Percentiles rank a stretch among this genome's conserved stretches.
These are phyloP conservation scores for Rhabditoides inermis DNA, from an alignment of 2,888 invertebrate species.

Conservation along the genomic window DNA sequence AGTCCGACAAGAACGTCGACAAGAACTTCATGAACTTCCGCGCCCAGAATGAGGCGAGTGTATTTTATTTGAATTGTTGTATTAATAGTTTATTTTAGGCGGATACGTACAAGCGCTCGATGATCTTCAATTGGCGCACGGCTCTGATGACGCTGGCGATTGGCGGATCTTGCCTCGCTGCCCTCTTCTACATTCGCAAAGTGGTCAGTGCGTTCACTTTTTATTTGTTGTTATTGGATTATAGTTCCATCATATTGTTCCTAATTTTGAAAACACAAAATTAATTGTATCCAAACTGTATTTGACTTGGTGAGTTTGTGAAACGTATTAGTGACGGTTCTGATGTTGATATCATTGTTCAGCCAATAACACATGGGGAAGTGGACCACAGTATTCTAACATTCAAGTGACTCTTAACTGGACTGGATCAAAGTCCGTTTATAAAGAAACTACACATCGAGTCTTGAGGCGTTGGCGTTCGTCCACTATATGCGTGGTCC, in stretches of 20 bases:
- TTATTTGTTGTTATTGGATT: not conserved
- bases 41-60: slow-evolving; percentile 21
- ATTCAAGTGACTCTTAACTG: no score
- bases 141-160: slow-evolving; percentile 26
- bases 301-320: no score
- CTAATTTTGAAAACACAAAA: no score
- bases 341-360: no score
- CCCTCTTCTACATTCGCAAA: slow-evolving; percentile 37
- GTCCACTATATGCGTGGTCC: no score
- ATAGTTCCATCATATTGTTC: no score
- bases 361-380: no score
- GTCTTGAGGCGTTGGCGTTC: no score
- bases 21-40: slow-evolving; percentile 46
- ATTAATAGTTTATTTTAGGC: slow-evolving; percentile 9
- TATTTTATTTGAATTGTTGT: slow-evolving; percentile 1
- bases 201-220: slow-evolving; percentile 16
- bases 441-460: no score
- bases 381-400: no score
- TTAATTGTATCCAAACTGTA: not conserved
- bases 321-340: no score
- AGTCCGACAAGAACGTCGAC: slow-evolving; percentile 15
- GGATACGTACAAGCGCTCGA: slow-evolving; percentile 25
- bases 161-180: slow-evolving; percentile 29
- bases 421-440: no score
- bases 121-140: slow-evolving; percentile 40